These are phyloP conservation scores for Contarinia nasturtii DNA, from an alignment of 1,140 invertebrate species.

Conservation along the genomic window DNA sequence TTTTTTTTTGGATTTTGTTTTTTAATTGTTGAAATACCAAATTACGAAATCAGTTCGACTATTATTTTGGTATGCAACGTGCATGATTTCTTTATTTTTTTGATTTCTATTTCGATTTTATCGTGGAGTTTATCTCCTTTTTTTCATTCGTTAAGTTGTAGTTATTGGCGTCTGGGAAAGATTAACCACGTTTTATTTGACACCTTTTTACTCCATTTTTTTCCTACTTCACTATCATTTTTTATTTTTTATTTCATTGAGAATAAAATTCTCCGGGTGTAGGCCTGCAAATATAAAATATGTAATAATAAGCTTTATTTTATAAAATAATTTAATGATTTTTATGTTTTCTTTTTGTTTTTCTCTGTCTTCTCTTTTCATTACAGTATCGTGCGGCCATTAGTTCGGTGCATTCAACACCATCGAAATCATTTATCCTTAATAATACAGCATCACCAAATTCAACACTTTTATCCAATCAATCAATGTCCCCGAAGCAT, in stretches of 20 bases:
- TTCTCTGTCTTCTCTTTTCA: neutral
- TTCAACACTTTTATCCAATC: constrained; percentile 12
- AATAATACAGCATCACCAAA: constrained; percentile 18
- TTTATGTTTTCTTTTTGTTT: too few species aligned
- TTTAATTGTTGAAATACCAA: too few species aligned
- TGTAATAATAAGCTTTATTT: too few species aligned
- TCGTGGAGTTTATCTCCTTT: neutral
- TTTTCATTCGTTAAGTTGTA: neutral
- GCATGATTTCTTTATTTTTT: too few species aligned
- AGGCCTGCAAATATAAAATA: too few species aligned
- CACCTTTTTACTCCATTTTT: constrained; percentile 17
- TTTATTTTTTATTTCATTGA: too few species aligned
- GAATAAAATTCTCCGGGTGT: too few species aligned
- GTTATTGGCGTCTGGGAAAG: constrained; percentile 21
- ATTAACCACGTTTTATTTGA: constrained; percentile 20
- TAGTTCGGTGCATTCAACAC: constrained; percentile 34
- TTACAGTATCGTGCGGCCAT: constrained; percentile 23
- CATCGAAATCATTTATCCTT: constrained; percentile 33
- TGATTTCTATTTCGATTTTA: neutral
- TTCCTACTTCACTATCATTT: constrained; percentile 13
- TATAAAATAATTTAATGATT: too few species aligned
- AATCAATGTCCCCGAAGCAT: neutral
- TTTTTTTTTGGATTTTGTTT: too few species aligned
- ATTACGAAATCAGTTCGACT: too few species aligned
- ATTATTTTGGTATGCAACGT: too few species aligned